Evolutionary conservation across 2,888 invertebrate species (phyloP).

Genomic region (Sialis fuliginosa): DNA sequence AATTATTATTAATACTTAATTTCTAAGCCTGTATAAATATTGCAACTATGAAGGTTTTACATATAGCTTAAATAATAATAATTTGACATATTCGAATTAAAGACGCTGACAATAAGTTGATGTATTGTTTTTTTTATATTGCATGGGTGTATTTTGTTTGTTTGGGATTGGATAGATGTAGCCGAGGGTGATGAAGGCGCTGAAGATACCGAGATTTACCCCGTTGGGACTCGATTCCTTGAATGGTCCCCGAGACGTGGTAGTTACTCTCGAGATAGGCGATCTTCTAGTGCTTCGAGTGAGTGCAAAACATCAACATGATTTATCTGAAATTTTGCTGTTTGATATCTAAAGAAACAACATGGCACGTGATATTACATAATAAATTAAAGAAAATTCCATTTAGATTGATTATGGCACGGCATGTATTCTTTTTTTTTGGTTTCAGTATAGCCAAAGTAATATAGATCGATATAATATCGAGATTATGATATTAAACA

Average conservation of each 20-base stretch:
- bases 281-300: slow-evolving; percentile 5
- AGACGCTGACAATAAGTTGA: background rate
- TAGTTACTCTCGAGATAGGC: background rate
- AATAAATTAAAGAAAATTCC: too few species aligned
- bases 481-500: too few species aligned
- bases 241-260: background rate
- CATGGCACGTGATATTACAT: too few species aligned
- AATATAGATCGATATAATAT: too few species aligned
- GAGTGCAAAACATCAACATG: background rate
- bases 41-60: background rate
- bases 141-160: slow-evolving; percentile 1
- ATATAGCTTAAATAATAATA: background rate
- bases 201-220: background rate
- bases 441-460: too few species aligned
- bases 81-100: background rate
- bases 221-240: background rate
- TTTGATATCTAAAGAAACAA: too few species aligned
- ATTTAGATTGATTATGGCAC: too few species aligned
- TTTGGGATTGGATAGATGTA: slow-evolving; percentile 2
- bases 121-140: background rate
- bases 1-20: too few species aligned
- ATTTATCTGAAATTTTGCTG: too few species aligned
- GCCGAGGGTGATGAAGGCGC: slow-evolving; percentile 2
- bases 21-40: background rate
- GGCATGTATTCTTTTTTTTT: too few species aligned